A percentile compares a stretch with the other conserved stretches of the same genome.
These are phyloP conservation scores for Pangasianodon gigas DNA, from an alignment of 2,113 vertebrate species.

Conservation along the genomic window DNA sequence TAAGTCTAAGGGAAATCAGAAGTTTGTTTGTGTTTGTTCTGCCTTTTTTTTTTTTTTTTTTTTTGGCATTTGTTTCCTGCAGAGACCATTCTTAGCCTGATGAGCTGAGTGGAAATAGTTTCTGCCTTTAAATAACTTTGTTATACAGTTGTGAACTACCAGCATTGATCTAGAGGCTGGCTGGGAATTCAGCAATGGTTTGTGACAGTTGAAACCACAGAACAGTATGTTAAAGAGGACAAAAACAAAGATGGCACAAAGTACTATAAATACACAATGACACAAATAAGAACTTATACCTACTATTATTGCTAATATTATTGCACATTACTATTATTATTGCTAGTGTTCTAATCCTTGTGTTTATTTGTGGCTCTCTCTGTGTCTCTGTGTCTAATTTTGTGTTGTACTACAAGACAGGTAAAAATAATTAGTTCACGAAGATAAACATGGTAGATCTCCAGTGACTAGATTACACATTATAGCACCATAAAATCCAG, in stretches of 20 bases:
- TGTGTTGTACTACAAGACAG: background rate
- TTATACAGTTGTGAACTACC: slow-evolving; percentile 21
- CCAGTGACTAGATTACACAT: background rate
- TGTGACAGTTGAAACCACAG: slow-evolving; percentile 15
- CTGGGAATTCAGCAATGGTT: slow-evolving; percentile 10
- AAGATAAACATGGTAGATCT: background rate
- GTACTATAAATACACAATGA: background rate
- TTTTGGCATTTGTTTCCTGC: background rate
- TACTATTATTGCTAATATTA: background rate
- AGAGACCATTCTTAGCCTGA: background rate
- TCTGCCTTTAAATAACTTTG: slow-evolving; percentile 22
- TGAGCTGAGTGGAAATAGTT: slow-evolving; percentile 27
- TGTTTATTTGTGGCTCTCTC: background rate
- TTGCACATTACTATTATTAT: background rate
- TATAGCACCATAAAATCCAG: background rate
- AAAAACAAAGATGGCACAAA: background rate
- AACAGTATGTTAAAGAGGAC: background rate
- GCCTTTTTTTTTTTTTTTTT: background rate
- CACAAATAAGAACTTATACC: background rate
- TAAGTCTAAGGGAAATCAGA: background rate
- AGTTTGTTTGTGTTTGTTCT: background rate
- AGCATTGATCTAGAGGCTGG: background rate
- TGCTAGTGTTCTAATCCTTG: background rate
- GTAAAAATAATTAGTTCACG: background rate
- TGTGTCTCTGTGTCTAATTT: background rate